A percentile compares a stretch with the other conserved stretches of the same genome.
Evolutionary conservation across 2,888 invertebrate genomes (phyloP).

Genomic region (Dryomyza anilis): DNA sequence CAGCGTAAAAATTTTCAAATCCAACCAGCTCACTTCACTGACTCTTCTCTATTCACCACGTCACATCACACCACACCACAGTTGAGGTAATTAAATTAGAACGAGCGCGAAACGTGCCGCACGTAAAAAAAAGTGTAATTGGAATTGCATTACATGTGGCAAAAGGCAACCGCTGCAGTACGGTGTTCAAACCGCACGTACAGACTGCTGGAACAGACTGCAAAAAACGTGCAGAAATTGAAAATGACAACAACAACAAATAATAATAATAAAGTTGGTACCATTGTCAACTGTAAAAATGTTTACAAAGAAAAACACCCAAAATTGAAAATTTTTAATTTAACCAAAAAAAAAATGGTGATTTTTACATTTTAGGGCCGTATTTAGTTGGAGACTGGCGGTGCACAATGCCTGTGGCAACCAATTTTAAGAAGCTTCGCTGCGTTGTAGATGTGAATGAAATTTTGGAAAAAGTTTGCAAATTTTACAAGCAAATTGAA

Average conservation of each 20-base stretch:
- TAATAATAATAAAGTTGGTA: neutral
- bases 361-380: too few relatives aligned
- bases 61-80: neutral
- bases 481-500: constrained; percentile 42
- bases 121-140: constrained; percentile 25
- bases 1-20: too few relatives aligned
- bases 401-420: too few relatives aligned
- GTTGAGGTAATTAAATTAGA: constrained; percentile 24
- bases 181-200: neutral
- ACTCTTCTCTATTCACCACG: too few relatives aligned
- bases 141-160: constrained; percentile 18
- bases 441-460: neutral
- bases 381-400: too few relatives aligned
- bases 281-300: neutral
- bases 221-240: neutral
- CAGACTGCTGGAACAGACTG: neutral
- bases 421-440: too few relatives aligned
- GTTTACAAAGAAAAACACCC: too few relatives aligned
- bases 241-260: neutral
- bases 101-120: neutral
- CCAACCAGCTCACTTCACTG: too few relatives aligned
- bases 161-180: neutral
- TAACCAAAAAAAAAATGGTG: too few relatives aligned
- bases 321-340: too few relatives aligned
- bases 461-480: constrained; percentile 25